Base-by-base conservation (phyloP, 2,113 vertebrate species). In the Sterrhoptilus dennistouni region DNA sequence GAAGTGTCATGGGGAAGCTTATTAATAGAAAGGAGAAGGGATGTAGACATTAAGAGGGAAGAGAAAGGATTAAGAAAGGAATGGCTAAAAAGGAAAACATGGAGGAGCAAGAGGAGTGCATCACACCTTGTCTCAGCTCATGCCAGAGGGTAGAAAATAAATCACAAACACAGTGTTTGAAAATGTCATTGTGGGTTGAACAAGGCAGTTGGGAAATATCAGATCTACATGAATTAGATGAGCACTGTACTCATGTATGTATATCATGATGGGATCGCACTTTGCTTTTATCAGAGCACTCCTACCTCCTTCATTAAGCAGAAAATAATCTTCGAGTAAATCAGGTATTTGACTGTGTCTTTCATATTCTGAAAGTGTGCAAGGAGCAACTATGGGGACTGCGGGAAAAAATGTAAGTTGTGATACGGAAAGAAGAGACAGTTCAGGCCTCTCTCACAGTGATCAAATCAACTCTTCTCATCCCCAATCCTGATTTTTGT, bases 241-340 rank as follows among this genome's bases (percentile, higher is more conserved):
- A 87, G 3, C 17, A 11, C 29, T 59, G 25, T 14, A 22, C 0
- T 2, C 27, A 12, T 4, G 3, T 27, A 2, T 14, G 6, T 18
- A 27, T 42, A 12, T 12, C 38, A 42, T 24, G 87, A 12, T 8
- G 33, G n/a, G 29, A 74, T 42, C 45, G 16, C 0, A 2, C 11
- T 36, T 27, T 33, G 20, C 6, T 33, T 66, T 81, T 66, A 17
- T 59, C 52, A 54, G 47, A 70, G 13, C 42, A 23, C 25, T 27
- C 57, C 57, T 36, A 12, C 35, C 17, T 45, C 36, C 17, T 80
- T 63, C 16, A 27, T 24, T 42, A 19, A 17, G 22, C 36, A 87
- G 63, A 22, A 85, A 29, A 44, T 2, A 22, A 10, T 13, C 23
- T 49, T 69, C 33, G 14, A 9, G 5, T 65, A 57, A 90, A 83